These are phyloP conservation scores for Heptranchias perlo DNA, from an alignment of 2,113 vertebrate genomes.

Conservation along the genomic window DNA sequence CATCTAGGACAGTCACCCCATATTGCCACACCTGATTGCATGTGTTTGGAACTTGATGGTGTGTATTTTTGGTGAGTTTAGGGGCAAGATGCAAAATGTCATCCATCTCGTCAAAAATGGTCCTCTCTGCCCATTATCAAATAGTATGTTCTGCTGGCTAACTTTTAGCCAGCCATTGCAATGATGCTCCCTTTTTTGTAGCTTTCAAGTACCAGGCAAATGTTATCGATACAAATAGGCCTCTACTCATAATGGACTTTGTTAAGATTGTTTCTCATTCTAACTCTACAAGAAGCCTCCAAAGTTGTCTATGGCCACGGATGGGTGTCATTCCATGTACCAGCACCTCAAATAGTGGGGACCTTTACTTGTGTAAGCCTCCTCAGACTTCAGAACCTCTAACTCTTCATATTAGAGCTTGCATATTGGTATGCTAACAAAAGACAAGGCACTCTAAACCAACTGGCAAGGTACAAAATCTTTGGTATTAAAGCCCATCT, in stretches of 20 bases:
- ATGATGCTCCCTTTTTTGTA: too few relatives aligned
- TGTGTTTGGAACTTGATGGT: too few relatives aligned
- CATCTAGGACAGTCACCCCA: too few relatives aligned
- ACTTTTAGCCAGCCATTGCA: too few relatives aligned
- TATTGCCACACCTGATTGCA: too few relatives aligned
- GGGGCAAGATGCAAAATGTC: too few relatives aligned
- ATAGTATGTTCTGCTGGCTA: too few relatives aligned
- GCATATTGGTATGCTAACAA: neutral
- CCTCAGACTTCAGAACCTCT: neutral
- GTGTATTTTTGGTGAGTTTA: too few relatives aligned
- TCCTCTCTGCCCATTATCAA: too few relatives aligned
- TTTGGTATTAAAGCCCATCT: neutral
- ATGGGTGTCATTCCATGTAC: too few relatives aligned
- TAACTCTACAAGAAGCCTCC: neutral
- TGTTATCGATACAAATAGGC: neutral
- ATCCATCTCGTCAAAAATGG: too few relatives aligned
- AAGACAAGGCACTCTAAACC: neutral
- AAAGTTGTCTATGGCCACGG: neutral
- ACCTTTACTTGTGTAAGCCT: neutral
- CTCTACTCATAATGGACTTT: neutral
- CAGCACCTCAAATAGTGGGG: too few relatives aligned
- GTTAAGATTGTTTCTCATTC: neutral
- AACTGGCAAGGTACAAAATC: neutral
- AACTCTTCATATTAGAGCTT: neutral
- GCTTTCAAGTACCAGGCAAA: neutral